Base-by-base conservation (phyloP, 2,888 invertebrate genomes). In the Lingula anatina region DNA sequence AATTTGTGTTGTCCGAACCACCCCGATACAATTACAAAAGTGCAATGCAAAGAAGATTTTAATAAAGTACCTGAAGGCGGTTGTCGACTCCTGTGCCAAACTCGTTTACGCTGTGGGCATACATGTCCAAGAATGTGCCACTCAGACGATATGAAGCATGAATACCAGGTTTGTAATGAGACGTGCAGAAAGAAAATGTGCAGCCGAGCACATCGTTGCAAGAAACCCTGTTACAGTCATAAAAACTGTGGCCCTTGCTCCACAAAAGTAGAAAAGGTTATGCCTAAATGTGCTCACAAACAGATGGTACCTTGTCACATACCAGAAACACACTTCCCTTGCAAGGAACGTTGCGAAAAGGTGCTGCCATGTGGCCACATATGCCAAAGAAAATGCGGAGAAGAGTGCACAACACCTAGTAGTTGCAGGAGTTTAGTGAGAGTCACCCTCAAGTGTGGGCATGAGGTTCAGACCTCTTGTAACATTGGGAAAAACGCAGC, bases 131-230 rank as follows among this genome's bases (percentile, higher is more conserved):
- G 52, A 24, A 41, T 47, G 20, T 68, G 66, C 46, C 67, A 44
- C 27, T 23, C 24, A 1, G 74, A 76, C 44, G 83, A 86, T 59
- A 69, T 78, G 24, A 72, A 78, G 0, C 85, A 85, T 64, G 42
- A 45, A 1, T 44, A 59, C 0, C 79, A 78, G 21, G 70, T 69
- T 48, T 52, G 52, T 43, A 43, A 48, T 18, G 57, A 59, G 27
- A 47, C 42, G 9, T 62, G 70, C 54, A 37, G 41, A n/a, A 62
- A 61, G 46, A 46, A 53, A 35, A n/a, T n/a, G n/a, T 69, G 69
- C 45, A 46, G 46, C 7, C 27, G 54, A 51, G 53, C 54, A 23
- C 46, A 56, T 52, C 12, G 43, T 31, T 49, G 57, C 43, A 31
- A 15, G 7, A 49, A 50, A 38, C 15, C 20, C n/a, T 64, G 64